These are phyloP conservation scores for Herpetotheres cachinnans DNA, from an alignment of 2,113 vertebrate species.

Conservation along the genomic window DNA sequence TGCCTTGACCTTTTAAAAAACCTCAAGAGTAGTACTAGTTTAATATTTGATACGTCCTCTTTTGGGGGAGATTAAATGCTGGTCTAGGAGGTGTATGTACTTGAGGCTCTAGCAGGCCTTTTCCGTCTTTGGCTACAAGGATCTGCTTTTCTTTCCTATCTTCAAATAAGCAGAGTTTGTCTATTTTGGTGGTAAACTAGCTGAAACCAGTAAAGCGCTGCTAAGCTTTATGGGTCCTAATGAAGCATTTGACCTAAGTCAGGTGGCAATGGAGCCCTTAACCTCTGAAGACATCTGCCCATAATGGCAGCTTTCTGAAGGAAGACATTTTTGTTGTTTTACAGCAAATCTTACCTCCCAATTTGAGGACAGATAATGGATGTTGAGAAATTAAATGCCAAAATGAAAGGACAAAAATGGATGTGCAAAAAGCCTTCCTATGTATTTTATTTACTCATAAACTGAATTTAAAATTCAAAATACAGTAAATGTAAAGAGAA, in stretches of 20 bases:
- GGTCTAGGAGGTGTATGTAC: not conserved
- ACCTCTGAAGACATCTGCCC: not conserved
- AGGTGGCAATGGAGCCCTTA: not conserved
- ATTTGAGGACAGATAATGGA: not conserved
- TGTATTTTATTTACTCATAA: not conserved
- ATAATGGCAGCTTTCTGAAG: not conserved
- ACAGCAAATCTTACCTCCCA: not conserved
- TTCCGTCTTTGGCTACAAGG: not conserved
- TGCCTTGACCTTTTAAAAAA: constrained; percentile 27
- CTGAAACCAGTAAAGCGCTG: not conserved
- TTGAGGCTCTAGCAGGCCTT: not conserved
- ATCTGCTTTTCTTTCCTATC: not conserved
- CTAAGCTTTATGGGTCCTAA: not conserved
- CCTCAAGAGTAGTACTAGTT: not conserved
- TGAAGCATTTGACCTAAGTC: not conserved
- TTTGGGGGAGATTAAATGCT: constrained; percentile 7
- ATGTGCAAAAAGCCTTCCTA: not conserved
- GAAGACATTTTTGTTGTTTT: not conserved
- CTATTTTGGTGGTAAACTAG: not conserved
- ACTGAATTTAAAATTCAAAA: not conserved
- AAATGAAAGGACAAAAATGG: not conserved
- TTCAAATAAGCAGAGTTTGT: not conserved
- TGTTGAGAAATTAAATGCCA: not conserved
- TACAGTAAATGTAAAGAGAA: not conserved
- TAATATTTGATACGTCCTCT: not conserved